phyloP scores from a whole-genome alignment of 2,888 invertebrate species.

The Coenonympha glycerion region DNA sequence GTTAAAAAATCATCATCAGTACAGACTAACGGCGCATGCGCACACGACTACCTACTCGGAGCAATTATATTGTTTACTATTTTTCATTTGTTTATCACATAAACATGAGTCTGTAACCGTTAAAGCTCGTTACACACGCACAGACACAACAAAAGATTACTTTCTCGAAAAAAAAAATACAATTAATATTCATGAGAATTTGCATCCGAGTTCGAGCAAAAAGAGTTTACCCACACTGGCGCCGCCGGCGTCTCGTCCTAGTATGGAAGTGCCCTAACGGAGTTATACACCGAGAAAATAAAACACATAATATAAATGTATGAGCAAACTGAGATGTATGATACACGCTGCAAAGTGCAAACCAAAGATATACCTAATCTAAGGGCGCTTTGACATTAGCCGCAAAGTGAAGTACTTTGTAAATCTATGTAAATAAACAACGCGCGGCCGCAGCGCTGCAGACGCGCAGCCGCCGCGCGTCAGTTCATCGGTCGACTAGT shows the following conservation, averaged over 20 bases:
- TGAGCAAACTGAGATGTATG: too few relatives aligned
- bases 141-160: constrained; percentile 19
- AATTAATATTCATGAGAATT: constrained; percentile 16
- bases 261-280: constrained; percentile 29
- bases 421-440: too few relatives aligned
- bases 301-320: too few relatives aligned
- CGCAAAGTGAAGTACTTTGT: too few relatives aligned
- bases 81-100: constrained; percentile 17
- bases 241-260: constrained; percentile 25
- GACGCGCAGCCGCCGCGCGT: too few relatives aligned
- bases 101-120: constrained; percentile 17
- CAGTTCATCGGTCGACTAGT: too few relatives aligned
- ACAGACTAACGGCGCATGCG: not conserved
- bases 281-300: constrained; percentile 25
- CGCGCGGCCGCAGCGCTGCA: too few relatives aligned
- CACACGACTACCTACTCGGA: not conserved
- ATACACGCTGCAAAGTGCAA: too few relatives aligned
- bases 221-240: constrained; percentile 24
- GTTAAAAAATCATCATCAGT: too few relatives aligned
- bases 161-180: constrained; percentile 19
- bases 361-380: not conserved
- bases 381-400: too few relatives aligned
- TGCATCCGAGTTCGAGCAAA: constrained; percentile 17
- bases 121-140: constrained; percentile 16
- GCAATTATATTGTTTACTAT: constrained; percentile 15